A percentile compares a stretch with the other conserved stretches of the same genome.
phyloP scores from a whole-genome alignment of 2,113 vertebrate species.

The Polypterus senegalus region DNA sequence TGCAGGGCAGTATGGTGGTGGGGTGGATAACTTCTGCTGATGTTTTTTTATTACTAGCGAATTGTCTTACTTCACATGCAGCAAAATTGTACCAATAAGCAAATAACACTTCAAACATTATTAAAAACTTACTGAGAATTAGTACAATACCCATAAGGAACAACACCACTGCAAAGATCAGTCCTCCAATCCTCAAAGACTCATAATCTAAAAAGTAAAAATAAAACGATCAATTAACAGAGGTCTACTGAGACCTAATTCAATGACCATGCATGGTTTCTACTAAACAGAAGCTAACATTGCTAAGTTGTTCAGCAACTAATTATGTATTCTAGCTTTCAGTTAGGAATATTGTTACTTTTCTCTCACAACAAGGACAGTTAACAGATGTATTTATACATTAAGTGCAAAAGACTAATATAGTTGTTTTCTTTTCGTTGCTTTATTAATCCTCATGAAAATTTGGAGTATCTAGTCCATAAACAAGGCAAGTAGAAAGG shows the following conservation, averaged over 20 bases:
- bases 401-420: too few species aligned
- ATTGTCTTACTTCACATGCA: too few species aligned
- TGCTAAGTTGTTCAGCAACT: not conserved
- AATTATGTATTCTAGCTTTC: too few species aligned
- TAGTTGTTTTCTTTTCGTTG: too few species aligned
- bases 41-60: too few species aligned
- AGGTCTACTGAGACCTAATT: not conserved
- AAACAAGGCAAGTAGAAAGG: not conserved
- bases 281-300: not conserved
- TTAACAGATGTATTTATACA: not conserved
- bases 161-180: slow-evolving; percentile 69
- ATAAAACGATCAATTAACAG: not conserved
- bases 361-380: not conserved
- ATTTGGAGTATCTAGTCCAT: too few species aligned
- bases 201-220: slow-evolving; percentile 59
- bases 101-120: too few species aligned
- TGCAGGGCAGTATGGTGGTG: too few species aligned
- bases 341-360: not conserved
- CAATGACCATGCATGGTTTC: not conserved
- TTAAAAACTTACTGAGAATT: slow-evolving; percentile 64
- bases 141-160: slow-evolving; percentile 72
- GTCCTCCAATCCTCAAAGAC: slow-evolving; percentile 67
- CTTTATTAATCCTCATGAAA: too few species aligned
- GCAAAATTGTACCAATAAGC: too few species aligned
- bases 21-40: too few species aligned